Conservation (phyloP, 2,797 vertebrate species). For the Coregonus ussuriensis region DNA sequence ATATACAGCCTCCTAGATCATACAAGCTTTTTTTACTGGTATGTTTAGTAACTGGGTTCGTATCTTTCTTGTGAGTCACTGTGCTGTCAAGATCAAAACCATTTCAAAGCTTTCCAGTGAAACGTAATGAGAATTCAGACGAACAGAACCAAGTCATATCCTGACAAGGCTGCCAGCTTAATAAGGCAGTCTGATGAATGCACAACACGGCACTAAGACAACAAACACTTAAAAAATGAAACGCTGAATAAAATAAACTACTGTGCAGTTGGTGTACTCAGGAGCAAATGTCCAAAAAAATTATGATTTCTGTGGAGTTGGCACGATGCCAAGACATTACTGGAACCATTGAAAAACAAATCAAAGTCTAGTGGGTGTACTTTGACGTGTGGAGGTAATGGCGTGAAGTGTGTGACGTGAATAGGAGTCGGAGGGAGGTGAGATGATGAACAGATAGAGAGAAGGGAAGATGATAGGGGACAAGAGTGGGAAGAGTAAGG, state of each 20-base stretch:
- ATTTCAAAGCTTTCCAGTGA: not conserved
- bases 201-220: slow-evolving; percentile 35
- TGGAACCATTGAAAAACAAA: slow-evolving; percentile 64
- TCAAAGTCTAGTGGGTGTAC: slow-evolving; percentile 46
- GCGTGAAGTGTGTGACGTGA: slow-evolving; percentile 24
- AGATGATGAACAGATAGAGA: not conserved
- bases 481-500: not conserved
- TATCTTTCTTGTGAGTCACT: slow-evolving; percentile 15
- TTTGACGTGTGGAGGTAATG: slow-evolving; percentile 34
- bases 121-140: slow-evolving; percentile 23
- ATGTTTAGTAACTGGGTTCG: not conserved
- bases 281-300: not conserved
- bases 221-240: slow-evolving; percentile 32
- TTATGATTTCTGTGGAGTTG: slow-evolving; percentile 52
- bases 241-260: not conserved
- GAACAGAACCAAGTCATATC: not conserved
- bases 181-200: slow-evolving; percentile 37
- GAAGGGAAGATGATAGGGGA: not conserved
- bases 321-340: slow-evolving; percentile 57
- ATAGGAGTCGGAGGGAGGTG: not conserved
- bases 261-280: slow-evolving; percentile 31
- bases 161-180: slow-evolving; percentile 30
- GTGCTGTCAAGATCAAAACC: slow-evolving; percentile 22
- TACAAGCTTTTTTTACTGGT: too few species aligned
- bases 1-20: slow-evolving; percentile 40